These are phyloP conservation scores for Choreutis nemorana DNA, from an alignment of 2,888 invertebrate species.

Conservation along the genomic window DNA sequence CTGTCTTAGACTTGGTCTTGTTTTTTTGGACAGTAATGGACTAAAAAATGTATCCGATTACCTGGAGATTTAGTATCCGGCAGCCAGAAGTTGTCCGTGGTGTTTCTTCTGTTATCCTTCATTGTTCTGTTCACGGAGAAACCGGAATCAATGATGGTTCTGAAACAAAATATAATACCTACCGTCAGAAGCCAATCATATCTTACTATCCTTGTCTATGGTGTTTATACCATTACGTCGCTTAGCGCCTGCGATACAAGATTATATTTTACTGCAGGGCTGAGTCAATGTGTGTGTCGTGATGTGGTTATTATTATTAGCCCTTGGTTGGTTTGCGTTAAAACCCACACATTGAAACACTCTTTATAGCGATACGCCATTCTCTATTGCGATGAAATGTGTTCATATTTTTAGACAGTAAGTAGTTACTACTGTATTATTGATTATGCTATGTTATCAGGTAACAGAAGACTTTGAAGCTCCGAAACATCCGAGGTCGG, in stretches of 20 bases:
- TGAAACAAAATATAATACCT: constrained; percentile 15
- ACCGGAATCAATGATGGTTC: constrained; percentile 20
- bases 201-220: too few relatives aligned
- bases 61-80: too few relatives aligned
- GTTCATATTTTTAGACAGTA: constrained; percentile 4
- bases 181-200: not conserved
- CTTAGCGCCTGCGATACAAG: too few relatives aligned
- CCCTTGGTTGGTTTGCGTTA: too few relatives aligned
- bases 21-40: too few relatives aligned
- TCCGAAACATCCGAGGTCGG: constrained; percentile 6
- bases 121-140: constrained; percentile 15
- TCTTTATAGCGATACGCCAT: constrained; percentile 3
- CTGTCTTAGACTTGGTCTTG: too few relatives aligned
- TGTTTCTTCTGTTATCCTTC: constrained; percentile 18
- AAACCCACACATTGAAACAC: too few relatives aligned
- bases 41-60: too few relatives aligned
- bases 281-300: too few relatives aligned
- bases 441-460: constrained; percentile 7
- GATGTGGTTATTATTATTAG: too few relatives aligned
- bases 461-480: constrained; percentile 5
- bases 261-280: too few relatives aligned
- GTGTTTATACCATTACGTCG: too few relatives aligned
- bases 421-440: constrained; percentile 4
- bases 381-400: constrained; percentile 5
- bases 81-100: constrained; percentile 15